These are phyloP conservation scores for Copsychus sechellarum DNA, from an alignment of 2,113 vertebrate genomes.

Conservation along the genomic window DNA sequence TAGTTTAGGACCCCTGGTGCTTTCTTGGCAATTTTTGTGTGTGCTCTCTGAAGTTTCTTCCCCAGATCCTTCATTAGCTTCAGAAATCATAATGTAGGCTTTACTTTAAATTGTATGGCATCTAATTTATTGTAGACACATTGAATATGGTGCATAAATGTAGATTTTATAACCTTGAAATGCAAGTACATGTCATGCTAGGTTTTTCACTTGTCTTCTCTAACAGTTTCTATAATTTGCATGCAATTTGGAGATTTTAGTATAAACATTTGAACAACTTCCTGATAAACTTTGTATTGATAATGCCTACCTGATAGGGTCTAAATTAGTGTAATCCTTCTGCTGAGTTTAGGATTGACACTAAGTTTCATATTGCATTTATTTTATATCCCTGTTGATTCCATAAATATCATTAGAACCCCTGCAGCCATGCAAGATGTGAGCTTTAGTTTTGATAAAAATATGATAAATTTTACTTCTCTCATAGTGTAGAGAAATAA, in stretches of 20 bases:
- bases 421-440: background rate
- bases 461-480: background rate
- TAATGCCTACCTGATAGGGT: background rate
- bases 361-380: background rate
- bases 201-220: background rate
- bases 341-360: background rate
- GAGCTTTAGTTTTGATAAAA: background rate
- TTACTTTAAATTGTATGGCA: background rate
- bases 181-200: background rate
- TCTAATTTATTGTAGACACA: background rate
- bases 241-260: background rate
- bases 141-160: background rate
- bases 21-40: background rate
- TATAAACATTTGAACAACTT: background rate
- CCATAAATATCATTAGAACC: background rate
- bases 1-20: background rate
- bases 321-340: background rate
- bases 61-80: background rate
- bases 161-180: conserved; percentile 12
- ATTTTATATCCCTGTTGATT: background rate
- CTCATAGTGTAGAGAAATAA: background rate
- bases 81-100: background rate
- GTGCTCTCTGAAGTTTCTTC: background rate
- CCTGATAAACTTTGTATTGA: background rate
- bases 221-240: conserved; percentile 3